These are phyloP conservation scores for Rallus crepitans DNA, from an alignment of 2,797 vertebrate genomes.

Conservation along the genomic window DNA sequence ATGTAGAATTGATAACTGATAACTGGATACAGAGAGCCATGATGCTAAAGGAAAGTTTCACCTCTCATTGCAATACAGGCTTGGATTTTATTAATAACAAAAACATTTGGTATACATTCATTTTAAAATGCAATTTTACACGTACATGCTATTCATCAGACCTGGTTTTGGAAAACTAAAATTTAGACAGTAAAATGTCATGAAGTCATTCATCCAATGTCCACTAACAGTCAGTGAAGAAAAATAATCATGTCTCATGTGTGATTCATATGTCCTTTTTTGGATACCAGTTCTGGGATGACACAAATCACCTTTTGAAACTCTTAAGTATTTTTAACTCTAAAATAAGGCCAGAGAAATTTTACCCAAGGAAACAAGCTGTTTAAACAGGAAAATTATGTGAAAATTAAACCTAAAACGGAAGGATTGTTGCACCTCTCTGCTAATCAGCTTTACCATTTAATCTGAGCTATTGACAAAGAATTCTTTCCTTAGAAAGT, in stretches of 20 bases:
- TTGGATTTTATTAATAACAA: background rate
- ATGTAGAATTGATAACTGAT: background rate
- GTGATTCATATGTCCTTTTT: background rate
- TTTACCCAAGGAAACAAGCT: background rate
- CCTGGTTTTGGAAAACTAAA: background rate
- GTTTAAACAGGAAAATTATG: background rate
- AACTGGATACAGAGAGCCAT: background rate
- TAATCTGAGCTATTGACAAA: background rate
- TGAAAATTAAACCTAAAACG: background rate
- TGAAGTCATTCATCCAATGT: background rate
- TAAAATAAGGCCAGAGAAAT: background rate
- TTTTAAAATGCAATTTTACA: background rate
- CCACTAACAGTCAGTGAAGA: background rate
- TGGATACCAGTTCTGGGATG: background rate
- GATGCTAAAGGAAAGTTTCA: background rate
- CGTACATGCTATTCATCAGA: background rate
- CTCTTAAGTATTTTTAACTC: background rate
- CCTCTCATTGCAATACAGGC: background rate
- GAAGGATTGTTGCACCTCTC: background rate
- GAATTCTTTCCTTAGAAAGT: background rate
- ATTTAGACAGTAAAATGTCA: background rate
- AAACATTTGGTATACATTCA: background rate
- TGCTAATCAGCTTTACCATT: background rate
- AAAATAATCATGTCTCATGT: background rate
- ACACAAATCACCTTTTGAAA: background rate